Percentiles rank a stretch among this genome's conserved stretches.
phyloP scores from a whole-genome alignment of 2,797 vertebrate genomes.

The Yasuhikotakia modesta region DNA sequence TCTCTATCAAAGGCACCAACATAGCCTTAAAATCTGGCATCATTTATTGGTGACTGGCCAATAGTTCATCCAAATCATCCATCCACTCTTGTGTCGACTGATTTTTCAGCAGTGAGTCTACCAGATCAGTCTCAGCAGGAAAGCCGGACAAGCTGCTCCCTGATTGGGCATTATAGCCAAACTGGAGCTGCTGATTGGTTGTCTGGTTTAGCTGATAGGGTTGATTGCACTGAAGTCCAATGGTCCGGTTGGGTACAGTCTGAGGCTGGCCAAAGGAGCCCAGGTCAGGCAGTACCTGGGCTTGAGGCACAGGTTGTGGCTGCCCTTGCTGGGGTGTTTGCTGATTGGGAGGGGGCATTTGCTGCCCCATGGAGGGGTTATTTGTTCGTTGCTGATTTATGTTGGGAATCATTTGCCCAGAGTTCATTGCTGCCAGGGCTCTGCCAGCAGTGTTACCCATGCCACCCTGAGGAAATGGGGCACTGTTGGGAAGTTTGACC shows the following conservation, averaged over 20 bases:
- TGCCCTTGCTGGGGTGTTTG: constrained; percentile 76
- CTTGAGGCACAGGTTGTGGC: constrained; percentile 75
- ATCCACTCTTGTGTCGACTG: constrained; percentile 98
- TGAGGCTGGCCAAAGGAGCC: constrained; percentile 82
- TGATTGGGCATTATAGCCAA: constrained; percentile 83
- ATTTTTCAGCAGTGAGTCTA: constrained; percentile 93
- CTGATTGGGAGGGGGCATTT: constrained; percentile 67
- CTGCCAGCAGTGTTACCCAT: constrained; percentile 76
- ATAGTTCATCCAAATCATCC: constrained; percentile 91
- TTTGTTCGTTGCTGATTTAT: constrained; percentile 84
- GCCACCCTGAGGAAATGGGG: constrained; percentile 77
- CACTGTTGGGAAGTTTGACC: constrained; percentile 82
- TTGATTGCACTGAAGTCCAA: constrained; percentile 86
- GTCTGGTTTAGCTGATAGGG: constrained; percentile 88
- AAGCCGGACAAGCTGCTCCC: constrained; percentile 79
- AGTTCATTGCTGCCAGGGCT: constrained; percentile 81
- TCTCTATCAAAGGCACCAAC: neutral
- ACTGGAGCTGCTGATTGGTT: constrained; percentile 85
- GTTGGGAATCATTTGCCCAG: constrained; percentile 83
- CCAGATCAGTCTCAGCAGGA: constrained; percentile 88
- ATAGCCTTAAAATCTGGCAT: neutral
- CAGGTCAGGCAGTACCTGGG: constrained; percentile 84
- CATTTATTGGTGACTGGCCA: constrained; percentile 83
- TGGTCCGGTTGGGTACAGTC: constrained; percentile 75
- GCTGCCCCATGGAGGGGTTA: constrained; percentile 61